Evolutionary conservation across 2,888 invertebrate genomes (phyloP), one percentile per base, ranked within the genome.

Genomic region (Blastobasis adustella): DNA sequence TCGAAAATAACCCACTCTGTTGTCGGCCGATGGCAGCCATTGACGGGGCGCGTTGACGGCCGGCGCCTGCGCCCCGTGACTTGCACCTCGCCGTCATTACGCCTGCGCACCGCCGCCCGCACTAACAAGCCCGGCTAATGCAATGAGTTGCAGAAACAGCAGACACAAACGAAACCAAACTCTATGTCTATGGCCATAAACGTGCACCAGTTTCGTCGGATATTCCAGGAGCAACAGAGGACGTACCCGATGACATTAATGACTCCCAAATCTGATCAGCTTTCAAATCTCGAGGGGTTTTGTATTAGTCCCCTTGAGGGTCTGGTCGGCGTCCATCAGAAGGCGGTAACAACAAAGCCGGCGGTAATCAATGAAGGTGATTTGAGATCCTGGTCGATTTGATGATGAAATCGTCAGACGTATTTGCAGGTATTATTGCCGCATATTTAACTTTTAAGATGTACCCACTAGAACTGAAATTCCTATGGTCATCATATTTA

Each of bases 111-210:
- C 66, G 69, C 69, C 58, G 65, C 76, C 55, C 61, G 65, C 76
- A 82, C 86, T 88, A 88, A 88, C 88, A 86, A 88, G 88, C 85
- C 79, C 62, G 71, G 84, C 81, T 86, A 87, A 87, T 86, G 84
- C 87, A 84, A 79, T 88, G 88, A 88, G 71, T 88, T 85, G 88
- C 86, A 82, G 85, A 88, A 81, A 66, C 65, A 47, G 54, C 23
- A 23, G 23, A 23, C 23, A 23, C 23, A 23, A 23, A 23, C 23
- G 23, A 23, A 23, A 23, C 23, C 3, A 23, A 23, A 1, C 23
- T 23, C 23, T 23, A 23, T 23, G 23, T 23, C 23, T 23, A 23
- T 23, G 49, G 52, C 45, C 59, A 49, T 54, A 75, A 67, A 67
- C 65, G 54, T 49, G 61, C 71, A 3, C 55, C 65, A 66, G 72